A percentile compares a stretch with the other conserved stretches of the same genome.
phyloP scores from a whole-genome alignment of 2,888 invertebrate genomes.

The Acanthosepion lycidas region DNA sequence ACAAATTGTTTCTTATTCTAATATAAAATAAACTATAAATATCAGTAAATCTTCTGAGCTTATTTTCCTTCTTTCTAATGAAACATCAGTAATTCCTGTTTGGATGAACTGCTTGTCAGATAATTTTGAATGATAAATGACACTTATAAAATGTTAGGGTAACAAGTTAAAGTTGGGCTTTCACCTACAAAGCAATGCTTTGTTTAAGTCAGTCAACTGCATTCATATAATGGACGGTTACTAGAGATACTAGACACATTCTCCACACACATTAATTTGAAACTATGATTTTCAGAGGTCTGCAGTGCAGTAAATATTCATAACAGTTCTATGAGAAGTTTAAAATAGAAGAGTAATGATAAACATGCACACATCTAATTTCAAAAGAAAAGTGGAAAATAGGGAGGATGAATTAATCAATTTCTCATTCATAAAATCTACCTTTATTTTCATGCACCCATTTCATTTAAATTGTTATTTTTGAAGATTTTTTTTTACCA shows the following conservation, averaged over 20 bases:
- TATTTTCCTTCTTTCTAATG: not conserved
- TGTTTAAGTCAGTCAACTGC: constrained; percentile 1
- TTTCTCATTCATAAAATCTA: not conserved
- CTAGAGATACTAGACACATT: constrained; percentile 41
- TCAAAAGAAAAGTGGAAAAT: not conserved
- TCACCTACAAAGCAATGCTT: not conserved
- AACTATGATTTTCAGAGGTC: not conserved
- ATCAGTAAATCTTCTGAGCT: not conserved
- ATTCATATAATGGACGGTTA: constrained; percentile 40
- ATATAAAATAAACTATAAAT: not conserved
- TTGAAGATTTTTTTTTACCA: constrained; percentile 8
- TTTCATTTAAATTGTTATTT: not conserved
- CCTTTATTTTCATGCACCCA: not conserved
- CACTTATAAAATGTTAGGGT: not conserved
- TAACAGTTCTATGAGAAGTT: not conserved
- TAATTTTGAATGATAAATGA: not conserved
- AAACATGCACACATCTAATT: not conserved
- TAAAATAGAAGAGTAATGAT: not conserved
- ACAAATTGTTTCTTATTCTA: not conserved
- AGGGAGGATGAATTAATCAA: not conserved
- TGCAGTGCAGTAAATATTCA: not conserved
- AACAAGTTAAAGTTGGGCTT: not conserved
- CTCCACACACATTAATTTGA: constrained; percentile 11
- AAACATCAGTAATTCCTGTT: constrained; percentile 17
- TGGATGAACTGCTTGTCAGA: not conserved